A percentile compares a stretch with the other conserved stretches of the same genome.
phyloP scores from a whole-genome alignment of 1,140 invertebrate genomes.

The Drosophila grimshawi region DNA sequence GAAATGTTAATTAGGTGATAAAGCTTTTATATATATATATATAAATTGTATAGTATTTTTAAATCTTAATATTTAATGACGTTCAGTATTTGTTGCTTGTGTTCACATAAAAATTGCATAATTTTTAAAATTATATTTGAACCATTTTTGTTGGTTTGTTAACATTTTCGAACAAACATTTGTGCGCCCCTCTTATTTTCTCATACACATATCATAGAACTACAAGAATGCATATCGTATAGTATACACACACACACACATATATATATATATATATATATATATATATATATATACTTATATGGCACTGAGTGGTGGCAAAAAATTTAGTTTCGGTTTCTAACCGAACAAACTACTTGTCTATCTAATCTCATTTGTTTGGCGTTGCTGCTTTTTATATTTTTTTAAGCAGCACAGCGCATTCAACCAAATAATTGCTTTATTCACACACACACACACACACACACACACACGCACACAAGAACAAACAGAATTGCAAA shows the following conservation, averaged over 20 bases:
- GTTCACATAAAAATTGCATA: too few species aligned
- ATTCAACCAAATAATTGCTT: constrained; percentile 79
- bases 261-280: not conserved
- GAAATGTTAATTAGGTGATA: too few species aligned
- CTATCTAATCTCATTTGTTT: constrained; percentile 71
- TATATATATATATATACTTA: not conserved
- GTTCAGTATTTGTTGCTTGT: too few species aligned
- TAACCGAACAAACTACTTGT: constrained; percentile 76
- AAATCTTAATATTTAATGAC: too few species aligned
- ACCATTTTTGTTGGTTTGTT: too few species aligned
- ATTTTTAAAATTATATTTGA: too few species aligned
- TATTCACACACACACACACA: constrained; percentile 47
- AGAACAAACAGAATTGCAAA: constrained; percentile 8
- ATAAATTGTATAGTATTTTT: too few species aligned
- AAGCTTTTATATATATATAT: too few species aligned
- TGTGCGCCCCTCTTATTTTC: too few species aligned
- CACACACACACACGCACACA: constrained; percentile 20
- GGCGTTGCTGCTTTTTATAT: constrained; percentile 39
- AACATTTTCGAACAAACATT: too few species aligned
- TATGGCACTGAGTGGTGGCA: not conserved
- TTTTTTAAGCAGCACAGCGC: constrained; percentile 52
- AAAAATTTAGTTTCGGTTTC: constrained; percentile 54
- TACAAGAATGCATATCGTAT: too few species aligned
- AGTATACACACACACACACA: not conserved
- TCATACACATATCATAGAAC: too few species aligned